A percentile compares a stretch with the other conserved stretches of the same genome.
phyloP scores from a whole-genome alignment of 1,140 invertebrate species.

The Mactra quadrangularis region DNA sequence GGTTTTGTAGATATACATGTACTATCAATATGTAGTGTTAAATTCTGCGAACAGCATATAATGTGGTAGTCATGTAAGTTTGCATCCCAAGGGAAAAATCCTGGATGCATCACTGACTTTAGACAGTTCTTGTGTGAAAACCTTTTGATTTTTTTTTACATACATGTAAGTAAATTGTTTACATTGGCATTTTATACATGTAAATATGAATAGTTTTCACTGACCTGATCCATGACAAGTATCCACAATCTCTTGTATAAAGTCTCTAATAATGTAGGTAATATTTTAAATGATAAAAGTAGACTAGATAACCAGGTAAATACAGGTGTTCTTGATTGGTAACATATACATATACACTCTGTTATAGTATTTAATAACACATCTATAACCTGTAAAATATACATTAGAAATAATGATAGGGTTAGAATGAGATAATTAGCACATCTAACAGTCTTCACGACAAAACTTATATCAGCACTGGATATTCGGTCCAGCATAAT shows the following conservation, averaged over 20 bases:
- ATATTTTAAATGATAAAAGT: background rate
- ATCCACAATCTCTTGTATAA: slow-evolving; percentile 26
- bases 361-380: background rate
- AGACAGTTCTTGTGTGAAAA: too few relatives aligned
- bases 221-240: slow-evolving; percentile 7
- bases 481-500: background rate
- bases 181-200: background rate
- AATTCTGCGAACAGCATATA: too few relatives aligned
- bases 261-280: background rate
- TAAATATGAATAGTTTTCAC: too few relatives aligned
- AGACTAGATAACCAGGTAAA: slow-evolving; percentile 13
- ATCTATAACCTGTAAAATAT: slow-evolving; percentile 24
- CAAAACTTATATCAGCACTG: background rate
- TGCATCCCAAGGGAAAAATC: too few relatives aligned
- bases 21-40: too few relatives aligned
- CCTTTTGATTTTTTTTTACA: too few relatives aligned
- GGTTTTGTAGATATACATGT: too few relatives aligned
- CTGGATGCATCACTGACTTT: too few relatives aligned
- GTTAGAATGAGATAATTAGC: background rate
- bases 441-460: background rate
- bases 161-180: background rate
- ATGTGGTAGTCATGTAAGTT: too few relatives aligned
- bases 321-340: background rate
- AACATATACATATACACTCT: background rate
- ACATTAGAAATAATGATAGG: background rate